Base-by-base conservation (phyloP, 1,140 invertebrate species). In the Alviniconcha marisindica region DNA sequence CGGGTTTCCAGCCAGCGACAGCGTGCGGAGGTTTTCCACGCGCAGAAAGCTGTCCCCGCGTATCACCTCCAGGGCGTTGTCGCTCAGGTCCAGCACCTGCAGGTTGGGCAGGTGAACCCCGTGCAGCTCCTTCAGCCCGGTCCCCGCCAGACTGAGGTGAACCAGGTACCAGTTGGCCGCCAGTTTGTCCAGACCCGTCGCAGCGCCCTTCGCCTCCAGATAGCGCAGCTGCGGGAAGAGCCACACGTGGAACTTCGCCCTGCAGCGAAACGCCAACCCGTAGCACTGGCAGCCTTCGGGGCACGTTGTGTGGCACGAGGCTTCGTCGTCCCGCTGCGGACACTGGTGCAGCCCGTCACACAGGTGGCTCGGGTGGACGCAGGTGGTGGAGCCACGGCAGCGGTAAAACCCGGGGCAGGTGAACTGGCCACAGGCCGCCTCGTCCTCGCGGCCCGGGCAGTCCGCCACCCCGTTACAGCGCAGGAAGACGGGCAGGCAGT, bases 241-340 rank as follows among this genome's bases (percentile, higher is more conserved):
- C 7, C 33, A 7, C 33, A 36, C 54, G 4, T 56, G 31, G 18
- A 79, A 79, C 2, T 0, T 40, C 7, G 4, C 54, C 18, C 36
- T 28, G 21, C 83, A 84, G 0, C 28, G 33, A 28, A 69, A 76
- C 24, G 74, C 71, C 83, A 77, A 56, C 12, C 80, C 56, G 40
- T 73, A 38, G 40, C 83, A 81, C 40, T 54, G 38, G 48, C 83
- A 84, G 42, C 76, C 73, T 1, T 36, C 21, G 12, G 83, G 83
- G n/a, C 79, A 84, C 0, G 73, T 81, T 3, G 44, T 14, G 36
- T 73, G 33, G 42, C 83, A 84, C 28, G 81, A 66, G 0, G 44
- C n/a, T 31, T 84, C 83, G 54, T 84, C 83, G 33, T 84, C 83
- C 12, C 81, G 83, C 10, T 84, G n/a, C 2, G 83, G 83, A 63